These are phyloP conservation scores for Spodoptera littoralis DNA, from an alignment of 2,888 invertebrate species.

Conservation along the genomic window DNA sequence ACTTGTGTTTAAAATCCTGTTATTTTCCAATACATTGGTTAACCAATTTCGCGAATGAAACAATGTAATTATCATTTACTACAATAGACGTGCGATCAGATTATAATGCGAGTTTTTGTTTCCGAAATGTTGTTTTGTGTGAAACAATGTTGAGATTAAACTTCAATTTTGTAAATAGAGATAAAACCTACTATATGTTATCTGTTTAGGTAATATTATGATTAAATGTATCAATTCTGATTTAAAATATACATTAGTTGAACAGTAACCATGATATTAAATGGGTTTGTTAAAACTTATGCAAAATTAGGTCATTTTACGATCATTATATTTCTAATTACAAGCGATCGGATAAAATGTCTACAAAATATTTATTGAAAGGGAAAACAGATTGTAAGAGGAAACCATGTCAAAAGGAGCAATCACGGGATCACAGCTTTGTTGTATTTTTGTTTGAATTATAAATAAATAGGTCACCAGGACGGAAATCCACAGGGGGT, in stretches of 20 bases:
- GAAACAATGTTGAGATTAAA: background rate
- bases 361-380: constrained; percentile 20
- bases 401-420: constrained; percentile 38
- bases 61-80: constrained; percentile 51
- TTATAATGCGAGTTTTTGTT: constrained; percentile 39
- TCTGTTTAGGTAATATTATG: too few relatives aligned
- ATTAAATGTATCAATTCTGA: too few relatives aligned
- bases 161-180: too few relatives aligned
- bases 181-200: too few relatives aligned
- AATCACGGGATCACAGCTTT: constrained; percentile 48
- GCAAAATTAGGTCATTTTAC: too few relatives aligned
- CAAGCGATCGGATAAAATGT: background rate
- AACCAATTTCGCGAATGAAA: constrained; percentile 48
- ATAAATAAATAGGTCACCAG: constrained; percentile 52
- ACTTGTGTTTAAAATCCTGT: constrained; percentile 35
- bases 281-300: too few relatives aligned
- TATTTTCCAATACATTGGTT: constrained; percentile 45
- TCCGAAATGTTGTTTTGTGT: constrained; percentile 21
- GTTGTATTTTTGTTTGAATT: constrained; percentile 47
- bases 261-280: too few relatives aligned
- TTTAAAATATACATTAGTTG: too few relatives aligned
- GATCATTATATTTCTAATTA: constrained; percentile 10
- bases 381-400: constrained; percentile 34
- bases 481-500: constrained; percentile 39
- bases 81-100: constrained; percentile 47